Percentiles rank a stretch among this genome's conserved stretches.
These are phyloP conservation scores for Montipora sp. DNA, from an alignment of 64 coral and sea anemone genomes.

Conservation along the genomic window DNA sequence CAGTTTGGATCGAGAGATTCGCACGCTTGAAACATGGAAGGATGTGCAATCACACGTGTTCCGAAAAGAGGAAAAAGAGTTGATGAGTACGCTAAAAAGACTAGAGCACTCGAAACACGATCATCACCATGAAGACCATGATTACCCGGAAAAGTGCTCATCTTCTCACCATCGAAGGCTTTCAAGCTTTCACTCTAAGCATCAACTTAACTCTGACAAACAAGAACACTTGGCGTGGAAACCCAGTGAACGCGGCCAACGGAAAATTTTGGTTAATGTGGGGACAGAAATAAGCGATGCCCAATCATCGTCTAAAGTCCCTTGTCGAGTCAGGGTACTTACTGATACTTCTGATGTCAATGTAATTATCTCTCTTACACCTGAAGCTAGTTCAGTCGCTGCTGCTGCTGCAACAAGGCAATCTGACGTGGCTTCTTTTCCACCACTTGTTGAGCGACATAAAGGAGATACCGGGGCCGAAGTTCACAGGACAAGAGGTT, in stretches of 20 bases:
- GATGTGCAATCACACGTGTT: constrained; percentile 75
- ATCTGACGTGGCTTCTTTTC: background rate
- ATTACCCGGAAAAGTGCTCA: background rate
- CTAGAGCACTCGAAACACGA: constrained; percentile 72
- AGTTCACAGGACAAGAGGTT: constrained; percentile 74
- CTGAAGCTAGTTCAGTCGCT: background rate
- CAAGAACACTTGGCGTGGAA: background rate
- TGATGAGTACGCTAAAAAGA: constrained; percentile 68
- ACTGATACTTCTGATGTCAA: constrained; percentile 16
- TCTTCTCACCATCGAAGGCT: constrained; percentile 6
- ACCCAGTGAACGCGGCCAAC: background rate
- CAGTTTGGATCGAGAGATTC: constrained; percentile 76
- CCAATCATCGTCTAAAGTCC: background rate
- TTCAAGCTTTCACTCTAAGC: background rate
- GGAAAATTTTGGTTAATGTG: background rate
- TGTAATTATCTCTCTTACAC: constrained; percentile 27
- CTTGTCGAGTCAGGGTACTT: constrained; percentile 2
- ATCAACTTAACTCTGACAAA: background rate
- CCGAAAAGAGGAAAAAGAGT: constrained; percentile 83
- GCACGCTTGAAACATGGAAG: constrained; percentile 74
- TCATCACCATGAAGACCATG: background rate
- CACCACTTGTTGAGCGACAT: background rate
- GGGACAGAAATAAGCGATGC: constrained; percentile 9
- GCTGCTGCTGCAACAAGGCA: background rate
- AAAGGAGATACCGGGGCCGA: constrained; percentile 29